A percentile compares a stretch with the other conserved stretches of the same genome.
phyloP scores from a whole-genome alignment of 1,140 invertebrate genomes.

The Bemisia tabaci region DNA sequence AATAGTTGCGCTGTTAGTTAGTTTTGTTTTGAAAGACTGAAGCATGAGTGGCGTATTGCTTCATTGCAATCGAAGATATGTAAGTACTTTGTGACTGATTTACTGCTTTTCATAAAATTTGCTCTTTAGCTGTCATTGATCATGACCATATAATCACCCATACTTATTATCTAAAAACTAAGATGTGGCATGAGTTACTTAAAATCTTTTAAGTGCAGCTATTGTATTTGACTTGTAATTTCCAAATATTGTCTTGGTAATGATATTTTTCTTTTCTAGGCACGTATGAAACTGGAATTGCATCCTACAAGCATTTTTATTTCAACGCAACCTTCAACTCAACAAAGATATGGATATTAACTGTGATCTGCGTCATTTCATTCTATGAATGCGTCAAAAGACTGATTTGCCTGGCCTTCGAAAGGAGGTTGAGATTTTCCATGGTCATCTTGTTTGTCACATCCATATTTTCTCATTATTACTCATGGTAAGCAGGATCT shows the following conservation, averaged over 20 bases:
- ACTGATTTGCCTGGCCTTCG: slow-evolving; percentile 40
- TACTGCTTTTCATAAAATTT: too few relatives aligned
- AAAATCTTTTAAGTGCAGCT: too few relatives aligned
- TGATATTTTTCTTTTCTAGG: slow-evolving; percentile 34
- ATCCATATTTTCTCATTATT: slow-evolving; percentile 67
- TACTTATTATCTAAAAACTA: too few relatives aligned
- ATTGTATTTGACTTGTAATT: too few relatives aligned
- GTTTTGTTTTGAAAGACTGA: too few relatives aligned
- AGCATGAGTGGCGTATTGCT: too few relatives aligned
- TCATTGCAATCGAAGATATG: too few relatives aligned
- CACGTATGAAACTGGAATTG: slow-evolving; percentile 57
- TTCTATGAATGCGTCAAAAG: slow-evolving; percentile 58
- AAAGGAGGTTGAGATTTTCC: slow-evolving; percentile 41
- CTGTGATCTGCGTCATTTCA: slow-evolving; percentile 46
- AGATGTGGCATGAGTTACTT: too few relatives aligned
- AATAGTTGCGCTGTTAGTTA: too few relatives aligned
- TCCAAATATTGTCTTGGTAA: neutral
- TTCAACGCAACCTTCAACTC: slow-evolving; percentile 64
- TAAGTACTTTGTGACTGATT: too few relatives aligned
- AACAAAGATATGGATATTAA: slow-evolving; percentile 60
- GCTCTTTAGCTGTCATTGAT: too few relatives aligned
- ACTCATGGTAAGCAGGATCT: slow-evolving; percentile 44
- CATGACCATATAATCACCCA: too few relatives aligned
- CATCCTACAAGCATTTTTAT: slow-evolving; percentile 67
- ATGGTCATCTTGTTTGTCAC: slow-evolving; percentile 56